Evolutionary conservation across 2,888 invertebrate genomes (phyloP), one percentile per base, ranked within the genome.

Genomic region (Nomada goodeniana): DNA sequence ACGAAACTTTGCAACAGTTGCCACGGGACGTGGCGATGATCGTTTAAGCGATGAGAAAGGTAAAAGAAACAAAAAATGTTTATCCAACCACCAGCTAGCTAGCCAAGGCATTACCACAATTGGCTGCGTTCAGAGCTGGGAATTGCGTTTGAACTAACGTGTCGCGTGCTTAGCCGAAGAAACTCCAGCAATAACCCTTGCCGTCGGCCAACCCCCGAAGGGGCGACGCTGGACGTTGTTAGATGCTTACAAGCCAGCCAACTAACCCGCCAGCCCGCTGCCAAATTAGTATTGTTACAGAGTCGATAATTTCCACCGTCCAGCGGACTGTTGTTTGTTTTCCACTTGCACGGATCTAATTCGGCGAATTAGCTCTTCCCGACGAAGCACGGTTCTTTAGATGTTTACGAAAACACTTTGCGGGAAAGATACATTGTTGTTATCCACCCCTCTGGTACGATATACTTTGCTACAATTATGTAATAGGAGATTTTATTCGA

Each of bases 121-220:
- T 87, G 88, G 84, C 84, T 74, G 73, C 86, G 76, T 77, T 88
- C 81, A 88, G 71, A 52, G 57, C 52, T 61, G 77, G 70, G 78
- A 87, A 82, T 72, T 79, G 73, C 70, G 72, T 70, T 60, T 44
- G 55, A 53, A 60, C 47, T 86, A 82, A 86, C 82, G 78, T 76
- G 83, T 63, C 69, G 86, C 80, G 71, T 78, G 85, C 75, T 83
- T 82, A 83, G 82, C 59, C 72, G 89, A 76, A 84, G 82, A 77
- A 87, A 79, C 85, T 83, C 76, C 72, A 47, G 84, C 84, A 84
- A 89, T 85, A 88, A 89, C 87, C 89, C 85, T 82, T 80, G 23
- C 63, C 26, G 63, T 77, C 77, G 74, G 67, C 53, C 47, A 47
- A 65, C 60, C 80, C 61, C 82, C 78, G 55, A 18, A 55, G 65